Base-by-base conservation (phyloP, 2,113 vertebrate species). In the Antechinus flavipes region DNA sequence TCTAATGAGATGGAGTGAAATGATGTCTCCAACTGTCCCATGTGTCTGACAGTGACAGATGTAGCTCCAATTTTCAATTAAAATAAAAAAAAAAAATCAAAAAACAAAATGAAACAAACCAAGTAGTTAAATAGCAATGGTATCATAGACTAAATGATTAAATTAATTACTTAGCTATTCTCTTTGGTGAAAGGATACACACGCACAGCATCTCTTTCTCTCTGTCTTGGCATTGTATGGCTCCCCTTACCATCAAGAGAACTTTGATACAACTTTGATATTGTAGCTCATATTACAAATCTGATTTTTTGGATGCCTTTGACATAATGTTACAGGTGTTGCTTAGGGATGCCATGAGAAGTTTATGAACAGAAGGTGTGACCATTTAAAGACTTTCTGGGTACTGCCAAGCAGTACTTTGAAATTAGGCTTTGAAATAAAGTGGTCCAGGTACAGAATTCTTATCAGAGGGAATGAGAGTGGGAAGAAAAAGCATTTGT, bases 31-130 rank as follows among this genome's bases (percentile, higher is more conserved):
- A 56, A 97, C 0, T 1, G 91, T 96, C 92, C 11, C 49, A 55
- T 94, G 95, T 95, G 93, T 94, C 54, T 84, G 93, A 76, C 56
- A 96, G 54, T 0, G 27, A 96, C 89, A 96, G 68, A 93, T 90
- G 94, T 95, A 94, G 89, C 68, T 96, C 97, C 91, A 92, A 93
- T 97, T 97, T 97, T 97, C 97, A 96, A 97, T 97, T 96, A 96
- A 96, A 97, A 97, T 91, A 42, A 42, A 42, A 42, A n/a, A 58
- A 97, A 96, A 93, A 91, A 35, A 24, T 30, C 50, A 49, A 52
- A 52, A 52, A 52, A 52, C 50, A 52, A 52, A 52, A 52, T 52
- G 50, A 96, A 97, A 97, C 91, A 47, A 95, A 91, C 76, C 92
- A 94, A 95, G 54, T 95, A 92, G 96, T 97, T 96, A 98, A 97